These are phyloP conservation scores for Zaprionus taronus DNA, from an alignment of 1,140 invertebrate species.

Conservation along the genomic window DNA sequence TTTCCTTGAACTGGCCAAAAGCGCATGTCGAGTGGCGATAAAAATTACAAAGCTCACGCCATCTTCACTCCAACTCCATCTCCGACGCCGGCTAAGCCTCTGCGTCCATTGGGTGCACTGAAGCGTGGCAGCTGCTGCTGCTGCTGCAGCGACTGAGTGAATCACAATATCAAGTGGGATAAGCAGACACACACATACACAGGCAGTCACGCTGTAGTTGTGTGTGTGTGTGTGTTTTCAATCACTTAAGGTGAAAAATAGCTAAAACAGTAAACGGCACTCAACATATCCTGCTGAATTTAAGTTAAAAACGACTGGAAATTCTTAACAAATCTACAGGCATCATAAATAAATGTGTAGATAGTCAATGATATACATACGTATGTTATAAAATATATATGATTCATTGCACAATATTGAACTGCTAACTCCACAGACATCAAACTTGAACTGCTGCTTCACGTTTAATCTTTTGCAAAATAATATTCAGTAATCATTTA, in stretches of 20 bases:
- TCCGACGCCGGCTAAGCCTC: constrained; percentile 25
- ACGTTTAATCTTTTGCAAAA: no score
- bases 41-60: constrained; percentile 70
- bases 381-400: no score
- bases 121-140: constrained; percentile 35
- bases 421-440: no score
- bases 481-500: no score
- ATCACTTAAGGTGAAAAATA: background rate
- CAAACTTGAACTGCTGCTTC: no score
- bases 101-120: constrained; percentile 40
- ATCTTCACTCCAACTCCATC: constrained; percentile 10
- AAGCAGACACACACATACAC: background rate
- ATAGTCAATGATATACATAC: no score
- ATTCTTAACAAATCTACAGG: background rate
- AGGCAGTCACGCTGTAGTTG: background rate
- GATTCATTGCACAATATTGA: no score
- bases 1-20: background rate
- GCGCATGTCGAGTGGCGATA: constrained; percentile 69
- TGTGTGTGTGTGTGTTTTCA: constrained; percentile 7
- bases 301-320: background rate
- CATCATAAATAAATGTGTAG: no score
- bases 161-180: constrained; percentile 11
- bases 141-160: constrained; percentile 18
- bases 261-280: background rate
- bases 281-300: background rate